Evolutionary conservation across 1,140 invertebrate genomes (phyloP).

Genomic region (Drosophila nasuta): DNA sequence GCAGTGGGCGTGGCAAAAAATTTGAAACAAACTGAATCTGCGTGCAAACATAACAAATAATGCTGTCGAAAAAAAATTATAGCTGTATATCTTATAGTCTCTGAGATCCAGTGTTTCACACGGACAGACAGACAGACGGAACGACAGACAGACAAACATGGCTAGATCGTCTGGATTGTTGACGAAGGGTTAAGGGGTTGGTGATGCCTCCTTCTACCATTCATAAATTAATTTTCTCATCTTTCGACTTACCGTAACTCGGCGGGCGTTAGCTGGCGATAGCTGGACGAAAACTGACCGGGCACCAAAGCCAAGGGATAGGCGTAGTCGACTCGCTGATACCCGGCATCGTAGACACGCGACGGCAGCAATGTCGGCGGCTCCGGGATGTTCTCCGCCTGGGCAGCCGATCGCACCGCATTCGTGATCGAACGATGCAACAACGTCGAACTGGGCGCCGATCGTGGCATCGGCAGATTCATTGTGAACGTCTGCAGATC

Average conservation of each 20-base stretch:
- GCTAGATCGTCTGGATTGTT: no score
- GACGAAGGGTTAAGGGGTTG: no score
- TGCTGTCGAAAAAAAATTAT: no score
- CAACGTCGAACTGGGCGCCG: conserved; percentile 58
- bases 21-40: no score
- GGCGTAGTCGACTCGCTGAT: conserved; percentile 49
- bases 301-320: conserved; percentile 97
- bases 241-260: conserved; percentile 87
- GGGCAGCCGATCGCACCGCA: conserved; percentile 53
- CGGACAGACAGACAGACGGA: no score
- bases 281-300: conserved; percentile 96
- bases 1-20: no score
- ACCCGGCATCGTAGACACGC: conserved; percentile 54
- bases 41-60: no score
- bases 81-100: no score
- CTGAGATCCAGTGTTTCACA: no score
- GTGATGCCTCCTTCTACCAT: no score
- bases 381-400: conserved; percentile 62
- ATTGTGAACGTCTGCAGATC: conserved; percentile 83
- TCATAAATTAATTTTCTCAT: no score
- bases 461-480: conserved; percentile 63
- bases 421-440: conserved; percentile 57
- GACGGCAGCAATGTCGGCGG: conserved; percentile 58
- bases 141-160: no score
- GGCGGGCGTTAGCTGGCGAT: conserved; percentile 88